These are phyloP conservation scores for Hesperophylax magnus DNA, from an alignment of 1,140 invertebrate genomes.

Conservation along the genomic window DNA sequence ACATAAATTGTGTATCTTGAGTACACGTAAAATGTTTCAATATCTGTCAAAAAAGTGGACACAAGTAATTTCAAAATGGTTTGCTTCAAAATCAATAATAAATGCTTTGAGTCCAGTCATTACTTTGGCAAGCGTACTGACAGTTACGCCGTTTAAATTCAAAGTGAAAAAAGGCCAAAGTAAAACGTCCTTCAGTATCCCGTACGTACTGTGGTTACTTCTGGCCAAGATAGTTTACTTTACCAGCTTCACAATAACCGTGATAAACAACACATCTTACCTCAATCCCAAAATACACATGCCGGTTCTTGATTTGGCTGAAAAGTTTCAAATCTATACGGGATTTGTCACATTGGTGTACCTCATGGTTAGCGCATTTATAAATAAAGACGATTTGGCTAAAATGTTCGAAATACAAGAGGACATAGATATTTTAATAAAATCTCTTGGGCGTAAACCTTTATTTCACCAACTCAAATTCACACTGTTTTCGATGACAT, in stretches of 20 bases:
- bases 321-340: neutral
- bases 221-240: neutral
- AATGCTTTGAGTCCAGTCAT: neutral
- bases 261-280: neutral
- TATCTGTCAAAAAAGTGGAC: neutral
- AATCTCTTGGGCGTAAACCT: neutral
- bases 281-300: neutral
- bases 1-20: no score
- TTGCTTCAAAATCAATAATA: neutral
- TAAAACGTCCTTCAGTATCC: neutral
- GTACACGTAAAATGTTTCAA: neutral
- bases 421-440: neutral
- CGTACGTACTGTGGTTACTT: neutral
- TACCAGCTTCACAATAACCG: neutral
- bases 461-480: neutral
- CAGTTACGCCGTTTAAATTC: neutral
- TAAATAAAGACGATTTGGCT: constrained; percentile 17
- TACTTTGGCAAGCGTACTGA: neutral
- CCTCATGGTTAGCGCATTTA: neutral
- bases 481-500: neutral
- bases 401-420: neutral
- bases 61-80: neutral
- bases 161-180: neutral
- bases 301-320: neutral
- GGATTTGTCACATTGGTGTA: neutral